Evolutionary conservation across 2,888 invertebrate genomes (phyloP).

Genomic region (Pachydiplax longipennis): DNA sequence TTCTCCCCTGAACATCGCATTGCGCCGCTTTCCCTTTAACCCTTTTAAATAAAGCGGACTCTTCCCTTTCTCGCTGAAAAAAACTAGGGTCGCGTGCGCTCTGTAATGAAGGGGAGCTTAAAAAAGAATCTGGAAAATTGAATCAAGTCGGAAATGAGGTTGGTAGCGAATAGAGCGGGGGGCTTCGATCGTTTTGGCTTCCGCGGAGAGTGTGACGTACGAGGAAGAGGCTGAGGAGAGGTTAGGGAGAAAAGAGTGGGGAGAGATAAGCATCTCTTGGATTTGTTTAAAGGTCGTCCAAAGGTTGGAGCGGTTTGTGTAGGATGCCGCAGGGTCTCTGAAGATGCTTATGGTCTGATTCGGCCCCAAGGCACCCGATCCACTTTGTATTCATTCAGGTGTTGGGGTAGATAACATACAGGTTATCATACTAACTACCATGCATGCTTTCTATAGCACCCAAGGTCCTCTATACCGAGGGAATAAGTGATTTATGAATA

Average conservation of each 20-base stretch:
- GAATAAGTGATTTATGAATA: too few relatives aligned
- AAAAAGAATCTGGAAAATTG: not conserved
- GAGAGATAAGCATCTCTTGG: not conserved
- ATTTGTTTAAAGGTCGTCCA: not conserved
- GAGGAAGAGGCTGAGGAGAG: not conserved
- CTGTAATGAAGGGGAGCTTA: not conserved
- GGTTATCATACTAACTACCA: too few relatives aligned
- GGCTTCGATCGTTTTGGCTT: not conserved
- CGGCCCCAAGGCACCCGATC: not conserved
- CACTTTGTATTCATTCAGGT: not conserved
- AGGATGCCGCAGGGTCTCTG: not conserved
- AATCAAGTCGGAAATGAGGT: not conserved
- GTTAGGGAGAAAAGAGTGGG: not conserved
- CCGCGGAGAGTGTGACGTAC: not conserved
- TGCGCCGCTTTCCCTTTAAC: too few relatives aligned
- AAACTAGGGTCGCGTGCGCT: not conserved
- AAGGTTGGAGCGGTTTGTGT: not conserved
- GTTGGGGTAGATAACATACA: not conserved
- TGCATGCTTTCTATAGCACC: too few relatives aligned
- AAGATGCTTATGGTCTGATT: not conserved
- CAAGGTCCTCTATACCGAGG: too few relatives aligned
- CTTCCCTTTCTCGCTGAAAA: not conserved
- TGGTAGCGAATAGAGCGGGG: not conserved
- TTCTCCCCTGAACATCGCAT: too few relatives aligned
- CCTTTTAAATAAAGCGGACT: too few relatives aligned